Conservation (phyloP, 1,140 invertebrate species). For the Ips nitidus region DNA sequence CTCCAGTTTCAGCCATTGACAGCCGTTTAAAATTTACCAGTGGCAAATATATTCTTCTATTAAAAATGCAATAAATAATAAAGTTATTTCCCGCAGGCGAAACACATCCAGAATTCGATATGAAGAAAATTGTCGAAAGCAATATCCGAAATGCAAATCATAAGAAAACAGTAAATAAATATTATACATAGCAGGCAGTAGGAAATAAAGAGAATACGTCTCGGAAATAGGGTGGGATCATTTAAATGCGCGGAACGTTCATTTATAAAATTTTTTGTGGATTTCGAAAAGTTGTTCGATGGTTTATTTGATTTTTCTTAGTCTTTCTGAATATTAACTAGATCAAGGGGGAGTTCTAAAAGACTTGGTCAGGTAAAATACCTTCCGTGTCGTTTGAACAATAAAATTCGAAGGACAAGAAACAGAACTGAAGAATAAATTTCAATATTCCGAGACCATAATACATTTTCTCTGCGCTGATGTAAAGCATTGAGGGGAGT, state of each 20-base stretch:
- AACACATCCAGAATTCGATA: constrained; percentile 2
- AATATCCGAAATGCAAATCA: constrained; percentile 20
- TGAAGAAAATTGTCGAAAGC: constrained; percentile 4
- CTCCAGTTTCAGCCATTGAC: no score
- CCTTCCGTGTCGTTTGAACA: neutral
- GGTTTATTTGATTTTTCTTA: constrained; percentile 17
- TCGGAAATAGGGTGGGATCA: constrained; percentile 13
- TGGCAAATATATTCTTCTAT: no score
- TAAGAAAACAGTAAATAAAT: constrained; percentile 19
- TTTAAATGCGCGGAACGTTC: constrained; percentile 18
- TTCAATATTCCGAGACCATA: no score
- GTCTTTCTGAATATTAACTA: neutral
- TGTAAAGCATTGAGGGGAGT: neutral
- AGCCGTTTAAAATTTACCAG: no score
- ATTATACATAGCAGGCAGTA: constrained; percentile 6
- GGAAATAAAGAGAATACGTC: constrained; percentile 8
- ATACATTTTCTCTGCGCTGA: neutral
- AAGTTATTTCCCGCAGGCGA: neutral
- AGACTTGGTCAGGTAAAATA: neutral
- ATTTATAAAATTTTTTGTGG: constrained; percentile 14
- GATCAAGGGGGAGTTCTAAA: neutral
- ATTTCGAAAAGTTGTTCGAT: constrained; percentile 21
- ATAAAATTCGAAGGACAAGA: neutral
- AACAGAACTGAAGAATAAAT: neutral
- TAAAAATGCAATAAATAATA: neutral